Evolutionary conservation across 64 coral and sea anemone genomes (phyloP).

Genomic region (Montipora foliosa): DNA sequence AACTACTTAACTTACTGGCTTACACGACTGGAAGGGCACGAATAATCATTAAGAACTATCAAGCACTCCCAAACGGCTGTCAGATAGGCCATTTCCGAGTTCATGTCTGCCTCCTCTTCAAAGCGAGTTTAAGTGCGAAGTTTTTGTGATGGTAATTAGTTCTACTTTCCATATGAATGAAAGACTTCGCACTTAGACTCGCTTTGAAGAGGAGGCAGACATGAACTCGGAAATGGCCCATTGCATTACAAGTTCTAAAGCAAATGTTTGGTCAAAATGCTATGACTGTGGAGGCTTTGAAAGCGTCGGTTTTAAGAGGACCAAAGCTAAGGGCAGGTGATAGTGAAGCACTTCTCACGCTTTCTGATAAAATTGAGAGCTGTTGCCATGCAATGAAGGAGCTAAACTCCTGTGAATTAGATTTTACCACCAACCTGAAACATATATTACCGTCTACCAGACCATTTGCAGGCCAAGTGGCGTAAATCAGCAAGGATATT

Average conservation of each 20-base stretch:
- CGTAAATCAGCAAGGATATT: too few species aligned
- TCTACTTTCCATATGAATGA: not conserved
- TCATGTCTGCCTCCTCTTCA: too few species aligned
- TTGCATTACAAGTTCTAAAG: too few species aligned
- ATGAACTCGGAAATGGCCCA: too few species aligned
- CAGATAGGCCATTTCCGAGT: not conserved
- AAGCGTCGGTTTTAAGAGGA: too few species aligned
- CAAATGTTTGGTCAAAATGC: too few species aligned
- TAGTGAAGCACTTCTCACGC: too few species aligned
- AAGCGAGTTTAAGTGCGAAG: conserved; percentile 5
- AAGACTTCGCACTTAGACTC: conserved; percentile 52
- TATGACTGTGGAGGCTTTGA: too few species aligned
- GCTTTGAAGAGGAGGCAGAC: not conserved
- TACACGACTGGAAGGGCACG: conserved; percentile 44
- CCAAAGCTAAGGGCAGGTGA: too few species aligned
- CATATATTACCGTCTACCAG: too few species aligned
- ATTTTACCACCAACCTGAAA: conserved; percentile 62
- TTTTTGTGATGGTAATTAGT: conserved; percentile 38
- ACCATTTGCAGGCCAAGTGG: too few species aligned
- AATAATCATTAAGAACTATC: conserved; percentile 38
- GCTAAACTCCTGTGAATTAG: conserved; percentile 48
- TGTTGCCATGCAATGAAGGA: conserved; percentile 43
- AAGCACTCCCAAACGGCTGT: conserved; percentile 63
- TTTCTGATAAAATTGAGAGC: not conserved
- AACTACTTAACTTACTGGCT: too few species aligned